These are phyloP conservation scores for Drosophila virilis DNA, from an alignment of 1,140 invertebrate genomes.

Conservation along the genomic window DNA sequence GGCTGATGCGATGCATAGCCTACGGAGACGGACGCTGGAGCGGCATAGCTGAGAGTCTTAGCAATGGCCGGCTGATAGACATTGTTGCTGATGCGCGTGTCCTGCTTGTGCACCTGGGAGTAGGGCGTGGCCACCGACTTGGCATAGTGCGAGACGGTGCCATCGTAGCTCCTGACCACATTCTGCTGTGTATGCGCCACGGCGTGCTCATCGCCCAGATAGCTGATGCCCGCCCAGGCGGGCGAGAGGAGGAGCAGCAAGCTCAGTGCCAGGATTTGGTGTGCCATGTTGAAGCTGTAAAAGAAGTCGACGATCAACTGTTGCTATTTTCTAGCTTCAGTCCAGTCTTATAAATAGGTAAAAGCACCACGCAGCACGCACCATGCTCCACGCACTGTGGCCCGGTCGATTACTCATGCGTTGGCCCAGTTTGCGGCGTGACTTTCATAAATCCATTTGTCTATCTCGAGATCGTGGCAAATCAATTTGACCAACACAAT, in stretches of 20 bases:
- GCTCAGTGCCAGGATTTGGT: constrained; percentile 79
- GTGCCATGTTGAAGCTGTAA: constrained; percentile 51
- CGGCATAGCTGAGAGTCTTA: constrained; percentile 76
- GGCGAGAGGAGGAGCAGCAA: constrained; percentile 68
- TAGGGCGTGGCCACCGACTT: constrained; percentile 87
- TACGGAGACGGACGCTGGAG: constrained; percentile 54
- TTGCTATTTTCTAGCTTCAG: constrained; percentile 25
- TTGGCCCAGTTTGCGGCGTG: constrained; percentile 53
- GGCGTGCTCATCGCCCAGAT: constrained; percentile 84
- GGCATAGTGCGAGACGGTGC: constrained; percentile 87
- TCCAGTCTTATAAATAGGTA: constrained; percentile 56
- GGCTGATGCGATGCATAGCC: constrained; percentile 11
- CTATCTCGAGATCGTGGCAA: constrained; percentile 73
- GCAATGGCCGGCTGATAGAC: constrained; percentile 84
- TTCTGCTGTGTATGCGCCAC: constrained; percentile 86
- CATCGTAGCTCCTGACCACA: constrained; percentile 86
- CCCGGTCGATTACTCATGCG: constrained; percentile 58
- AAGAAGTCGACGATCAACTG: constrained; percentile 53
- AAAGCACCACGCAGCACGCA: neutral
- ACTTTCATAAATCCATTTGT: constrained; percentile 79
- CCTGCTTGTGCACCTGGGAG: constrained; percentile 87
- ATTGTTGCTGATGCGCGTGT: constrained; percentile 87
- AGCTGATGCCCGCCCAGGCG: constrained; percentile 84
- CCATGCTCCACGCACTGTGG: constrained; percentile 13
- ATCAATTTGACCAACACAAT: constrained; percentile 64